Conservation (phyloP, 2,888 invertebrate genomes). For the Chymomyza amoena region DNA sequence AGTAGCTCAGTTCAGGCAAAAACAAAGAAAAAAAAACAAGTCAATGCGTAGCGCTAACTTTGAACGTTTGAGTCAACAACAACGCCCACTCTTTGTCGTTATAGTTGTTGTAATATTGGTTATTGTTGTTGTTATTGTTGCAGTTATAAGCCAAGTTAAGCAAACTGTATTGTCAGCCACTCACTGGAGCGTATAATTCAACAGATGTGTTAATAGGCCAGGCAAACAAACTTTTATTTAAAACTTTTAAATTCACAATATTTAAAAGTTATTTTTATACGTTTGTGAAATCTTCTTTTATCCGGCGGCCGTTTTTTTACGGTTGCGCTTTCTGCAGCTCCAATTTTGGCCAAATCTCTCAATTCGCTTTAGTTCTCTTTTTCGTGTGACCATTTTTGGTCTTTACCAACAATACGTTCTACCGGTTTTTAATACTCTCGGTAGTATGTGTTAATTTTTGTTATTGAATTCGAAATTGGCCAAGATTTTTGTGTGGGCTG, state of each 20-base stretch:
- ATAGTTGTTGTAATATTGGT: not conserved
- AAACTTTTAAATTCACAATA: conserved; percentile 32
- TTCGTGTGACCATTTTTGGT: not conserved
- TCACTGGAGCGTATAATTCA: conserved; percentile 8
- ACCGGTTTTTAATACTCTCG: not conserved
- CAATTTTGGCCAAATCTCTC: not conserved
- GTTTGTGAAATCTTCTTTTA: conserved; percentile 1
- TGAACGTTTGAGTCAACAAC: not conserved
- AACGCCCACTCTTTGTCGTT: conserved; percentile 1
- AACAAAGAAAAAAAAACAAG: not conserved
- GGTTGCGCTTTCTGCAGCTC: not conserved
- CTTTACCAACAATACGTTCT: not conserved
- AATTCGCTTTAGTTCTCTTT: not conserved
- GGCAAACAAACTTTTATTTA: conserved; percentile 44
- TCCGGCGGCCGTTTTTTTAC: not conserved
- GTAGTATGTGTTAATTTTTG: not conserved
- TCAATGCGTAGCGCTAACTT: not conserved
- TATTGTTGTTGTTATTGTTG: not conserved
- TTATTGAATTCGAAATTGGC: not conserved
- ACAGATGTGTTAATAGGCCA: conserved; percentile 53
- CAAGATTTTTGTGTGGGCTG: conserved; percentile 30
- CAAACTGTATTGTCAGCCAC: not conserved
- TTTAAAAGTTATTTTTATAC: conserved; percentile 44
- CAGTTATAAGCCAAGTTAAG: not conserved
- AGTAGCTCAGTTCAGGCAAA: not conserved